phyloP scores from a whole-genome alignment of 2,888 invertebrate genomes.

The Atrina japonica region DNA sequence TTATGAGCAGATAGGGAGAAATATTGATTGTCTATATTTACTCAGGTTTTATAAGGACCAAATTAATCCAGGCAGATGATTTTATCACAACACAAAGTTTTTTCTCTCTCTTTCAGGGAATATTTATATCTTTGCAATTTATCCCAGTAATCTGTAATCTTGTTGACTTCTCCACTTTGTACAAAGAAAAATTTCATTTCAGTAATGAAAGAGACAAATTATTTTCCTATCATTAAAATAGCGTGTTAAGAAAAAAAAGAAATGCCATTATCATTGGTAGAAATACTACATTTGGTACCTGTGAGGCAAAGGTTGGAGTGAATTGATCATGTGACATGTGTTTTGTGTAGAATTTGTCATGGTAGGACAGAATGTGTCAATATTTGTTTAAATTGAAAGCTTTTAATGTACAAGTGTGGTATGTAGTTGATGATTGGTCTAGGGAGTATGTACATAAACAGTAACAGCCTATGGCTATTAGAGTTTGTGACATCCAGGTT shows the following conservation, averaged over 20 bases:
- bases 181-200: constrained; percentile 1
- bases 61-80: constrained; percentile 4
- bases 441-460: constrained; percentile 45
- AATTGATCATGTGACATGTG: constrained; percentile 34
- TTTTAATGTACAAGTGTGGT: constrained; percentile 48
- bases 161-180: background rate
- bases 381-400: constrained; percentile 53
- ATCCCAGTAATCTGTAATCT: constrained; percentile 8
- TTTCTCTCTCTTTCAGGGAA: too few relatives aligned
- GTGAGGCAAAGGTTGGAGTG: constrained; percentile 1
- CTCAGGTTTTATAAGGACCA: constrained; percentile 12
- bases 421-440: constrained; percentile 47
- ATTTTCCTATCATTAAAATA: constrained; percentile 15
- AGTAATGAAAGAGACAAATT: constrained; percentile 15
- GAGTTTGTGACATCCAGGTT: constrained; percentile 42
- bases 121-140: background rate
- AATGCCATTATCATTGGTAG: too few relatives aligned
- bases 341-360: constrained; percentile 48
- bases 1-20: constrained; percentile 5
- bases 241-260: too few relatives aligned
- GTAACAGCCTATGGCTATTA: constrained; percentile 51
- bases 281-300: background rate
- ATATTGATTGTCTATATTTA: constrained; percentile 22
- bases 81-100: background rate
- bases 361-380: constrained; percentile 47